Percentiles rank a stretch among this genome's conserved stretches.
phyloP scores from a whole-genome alignment of 2,113 vertebrate genomes.

The cat (Felis catus) region F.catus_Fca126_mat1.0 CM031415.1:174933001-174933500 shows the following conservation, averaged over 20 bases:
- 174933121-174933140: slow-evolving; percentile 72
- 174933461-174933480: not conserved
- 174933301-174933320: not conserved
- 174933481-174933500: not conserved
- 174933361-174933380: not conserved
- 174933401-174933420: not conserved
- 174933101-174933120: slow-evolving; percentile 85
- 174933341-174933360: too few relatives aligned
- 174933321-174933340: not conserved
- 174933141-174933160: slow-evolving; percentile 73
- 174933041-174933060: slow-evolving; percentile 86
- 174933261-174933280: not conserved
- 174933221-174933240: not conserved
- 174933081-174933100: slow-evolving; percentile 77
- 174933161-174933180: slow-evolving; percentile 69
- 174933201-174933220: not conserved
- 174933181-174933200: not conserved
- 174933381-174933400: not conserved
- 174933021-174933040: slow-evolving; percentile 92
- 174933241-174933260: not conserved
- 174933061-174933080: slow-evolving; percentile 83
- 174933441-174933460: not conserved
- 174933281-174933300: not conserved
- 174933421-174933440: not conserved
- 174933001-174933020: slow-evolving; percentile 86